phyloP scores from a whole-genome alignment of 2,797 vertebrate species.

The Clangula hyemalis region DNA sequence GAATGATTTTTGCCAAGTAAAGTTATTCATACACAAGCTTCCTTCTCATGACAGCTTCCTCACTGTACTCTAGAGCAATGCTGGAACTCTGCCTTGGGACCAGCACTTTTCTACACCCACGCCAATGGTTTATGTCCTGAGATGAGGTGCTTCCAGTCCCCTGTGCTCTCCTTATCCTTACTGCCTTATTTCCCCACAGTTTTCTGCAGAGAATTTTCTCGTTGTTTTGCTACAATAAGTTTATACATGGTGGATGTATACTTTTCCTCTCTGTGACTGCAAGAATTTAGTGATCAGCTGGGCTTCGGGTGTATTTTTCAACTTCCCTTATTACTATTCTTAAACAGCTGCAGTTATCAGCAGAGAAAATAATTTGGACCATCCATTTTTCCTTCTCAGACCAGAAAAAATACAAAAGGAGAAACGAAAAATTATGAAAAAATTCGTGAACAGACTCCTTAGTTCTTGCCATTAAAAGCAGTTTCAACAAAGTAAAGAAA shows the following conservation, averaged over 20 bases:
- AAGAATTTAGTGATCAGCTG: not conserved
- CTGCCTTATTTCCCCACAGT: conserved; percentile 8
- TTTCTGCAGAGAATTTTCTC: not conserved
- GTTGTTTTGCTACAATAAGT: not conserved
- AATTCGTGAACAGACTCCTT: not conserved
- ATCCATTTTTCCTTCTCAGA: not conserved
- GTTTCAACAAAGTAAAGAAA: not conserved
- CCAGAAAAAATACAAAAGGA: not conserved
- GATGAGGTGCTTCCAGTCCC: conserved; percentile 34
- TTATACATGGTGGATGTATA: not conserved
- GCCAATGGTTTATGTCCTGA: conserved; percentile 38
- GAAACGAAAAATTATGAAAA: not conserved
- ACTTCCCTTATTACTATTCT: not conserved
- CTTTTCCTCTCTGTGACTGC: not conserved
- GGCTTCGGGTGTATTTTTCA: not conserved
- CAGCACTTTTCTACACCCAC: conserved; percentile 57
- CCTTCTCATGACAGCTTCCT: conserved; percentile 65
- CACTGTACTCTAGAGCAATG: not conserved
- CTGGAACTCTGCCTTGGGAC: conserved; percentile 51
- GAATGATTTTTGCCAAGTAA: conserved; percentile 68
- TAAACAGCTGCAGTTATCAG: not conserved
- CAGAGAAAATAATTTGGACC: not conserved
- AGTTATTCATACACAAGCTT: conserved; percentile 72
- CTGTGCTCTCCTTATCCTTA: not conserved
- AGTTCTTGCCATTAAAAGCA: not conserved